phyloP scores from a whole-genome alignment of 1,140 invertebrate genomes.

The Metaphire vulgaris region DNA sequence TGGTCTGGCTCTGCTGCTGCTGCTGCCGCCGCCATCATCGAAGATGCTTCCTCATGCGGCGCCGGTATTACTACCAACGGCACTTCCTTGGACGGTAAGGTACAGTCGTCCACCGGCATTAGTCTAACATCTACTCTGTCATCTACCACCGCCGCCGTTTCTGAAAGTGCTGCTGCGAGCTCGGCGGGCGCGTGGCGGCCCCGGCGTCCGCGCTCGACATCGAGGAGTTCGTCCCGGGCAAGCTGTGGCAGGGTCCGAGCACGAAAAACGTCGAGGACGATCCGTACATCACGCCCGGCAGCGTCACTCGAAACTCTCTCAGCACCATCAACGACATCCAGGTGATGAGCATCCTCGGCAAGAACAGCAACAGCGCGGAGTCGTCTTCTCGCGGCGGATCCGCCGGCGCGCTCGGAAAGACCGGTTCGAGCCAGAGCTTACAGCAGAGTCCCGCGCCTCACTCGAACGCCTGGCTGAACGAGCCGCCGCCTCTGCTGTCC shows the following conservation, averaged over 20 bases:
- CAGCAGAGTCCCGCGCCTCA: constrained; percentile 25
- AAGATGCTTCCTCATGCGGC: constrained; percentile 56
- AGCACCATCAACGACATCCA: constrained; percentile 73
- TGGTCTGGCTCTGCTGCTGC: no score
- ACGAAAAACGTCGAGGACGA: constrained; percentile 95
- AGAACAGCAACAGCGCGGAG: constrained; percentile 15
- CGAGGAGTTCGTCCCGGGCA: constrained; percentile 94
- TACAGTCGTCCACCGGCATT: background rate
- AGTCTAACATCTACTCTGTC: background rate
- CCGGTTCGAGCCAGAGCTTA: constrained; percentile 65
- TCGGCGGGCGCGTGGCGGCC: constrained; percentile 10
- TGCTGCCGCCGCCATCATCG: background rate
- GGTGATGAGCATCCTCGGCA: constrained; percentile 19
- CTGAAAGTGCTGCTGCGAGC: constrained; percentile 27
- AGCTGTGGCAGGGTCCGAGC: constrained; percentile 87
- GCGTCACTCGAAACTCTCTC: constrained; percentile 80
- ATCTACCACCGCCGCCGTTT: constrained; percentile 24
- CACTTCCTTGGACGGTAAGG: constrained; percentile 20
- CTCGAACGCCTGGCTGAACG: background rate
- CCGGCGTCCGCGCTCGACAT: constrained; percentile 52
- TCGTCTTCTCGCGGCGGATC: constrained; percentile 66
- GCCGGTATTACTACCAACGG: no score
- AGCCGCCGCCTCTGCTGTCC: background rate
- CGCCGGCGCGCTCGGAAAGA: constrained; percentile 49
- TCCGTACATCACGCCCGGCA: constrained; percentile 91